Base-by-base conservation (phyloP, 2,888 invertebrate species). In the Micoletzkya japonica region DNA sequence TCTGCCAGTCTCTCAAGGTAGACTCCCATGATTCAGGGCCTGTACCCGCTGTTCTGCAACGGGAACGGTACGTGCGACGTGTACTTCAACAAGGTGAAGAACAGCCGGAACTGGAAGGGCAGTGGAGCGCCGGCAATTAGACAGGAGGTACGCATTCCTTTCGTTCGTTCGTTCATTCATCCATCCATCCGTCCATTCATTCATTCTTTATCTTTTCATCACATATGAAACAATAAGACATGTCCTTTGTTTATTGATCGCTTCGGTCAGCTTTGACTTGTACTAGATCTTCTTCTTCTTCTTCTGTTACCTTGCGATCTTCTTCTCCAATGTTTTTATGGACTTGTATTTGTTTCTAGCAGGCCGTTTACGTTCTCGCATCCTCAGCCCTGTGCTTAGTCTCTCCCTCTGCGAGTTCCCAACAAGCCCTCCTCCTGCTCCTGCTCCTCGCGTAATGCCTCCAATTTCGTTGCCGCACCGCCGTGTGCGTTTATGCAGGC, bases 21-120 rank as follows among this genome's bases (percentile, higher is more conserved):
- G 14, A 74, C 76, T 58, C 76, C 76, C 50, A 85, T 88, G 2
- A 89, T 89, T 2, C 91, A 92, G 0, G 88, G 89, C 57, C 88
- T 96, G 68, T 89, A 91, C 84, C 88, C 90, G 60, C 76, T 90
- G 69, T 96, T 91, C 87, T 97, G 96, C 86, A 77, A 77, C 10
- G 81, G 82, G 36, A 80, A 80, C 24, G 80, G 74, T 37, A 84
- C 81, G 4, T 82, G 82, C 64, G 82, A 82, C 72, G 73, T 69
- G 10, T 82, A 82, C 72, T 82, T 76, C 71, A 71, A 75, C 44
- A 60, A 70, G 17, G 64, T 73, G 30, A 72, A 70, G 70, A 69
- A 74, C 44, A 73, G 74, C 69, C 72, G 72, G 63, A 69, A 73
- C 1, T 78, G 77, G 77, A 73, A 74, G 64, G 69, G 72, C 4